Conservation (phyloP, 2,888 invertebrate species). For the Leuctra nigra region DNA sequence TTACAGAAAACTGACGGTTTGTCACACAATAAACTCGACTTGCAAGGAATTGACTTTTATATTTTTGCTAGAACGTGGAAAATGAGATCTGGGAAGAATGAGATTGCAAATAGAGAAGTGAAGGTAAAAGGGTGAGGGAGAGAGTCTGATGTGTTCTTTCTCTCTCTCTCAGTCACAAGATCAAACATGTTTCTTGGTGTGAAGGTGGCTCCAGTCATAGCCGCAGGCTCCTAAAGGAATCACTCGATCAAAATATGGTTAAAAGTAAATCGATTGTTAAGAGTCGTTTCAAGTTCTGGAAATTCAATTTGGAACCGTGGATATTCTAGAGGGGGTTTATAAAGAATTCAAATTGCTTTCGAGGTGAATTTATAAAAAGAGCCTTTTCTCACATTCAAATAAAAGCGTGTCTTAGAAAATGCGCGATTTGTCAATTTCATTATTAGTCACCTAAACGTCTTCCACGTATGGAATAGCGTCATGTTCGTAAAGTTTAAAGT, state of each 20-base stretch:
- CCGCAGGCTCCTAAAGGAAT: background rate
- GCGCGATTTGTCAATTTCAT: too few relatives aligned
- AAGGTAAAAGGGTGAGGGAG: background rate
- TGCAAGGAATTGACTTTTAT: conserved; percentile 17
- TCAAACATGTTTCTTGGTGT: background rate
- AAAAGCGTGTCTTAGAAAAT: too few relatives aligned
- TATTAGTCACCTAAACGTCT: too few relatives aligned
- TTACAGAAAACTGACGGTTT: conserved; percentile 22
- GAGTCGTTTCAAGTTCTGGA: conserved; percentile 19
- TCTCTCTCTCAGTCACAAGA: background rate
- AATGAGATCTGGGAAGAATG: background rate
- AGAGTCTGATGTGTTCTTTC: background rate
- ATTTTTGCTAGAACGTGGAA: background rate
- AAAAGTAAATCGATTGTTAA: background rate
- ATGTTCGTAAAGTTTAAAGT: too few relatives aligned
- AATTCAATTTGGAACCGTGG: conserved; percentile 18
- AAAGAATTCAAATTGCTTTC: too few relatives aligned
- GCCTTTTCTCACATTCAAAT: too few relatives aligned
- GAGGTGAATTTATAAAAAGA: too few relatives aligned
- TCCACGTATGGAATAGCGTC: too few relatives aligned
- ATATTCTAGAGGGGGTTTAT: background rate
- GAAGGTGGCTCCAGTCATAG: background rate
- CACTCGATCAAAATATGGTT: background rate
- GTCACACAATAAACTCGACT: conserved; percentile 24
- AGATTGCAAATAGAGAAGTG: background rate